phyloP scores from a whole-genome alignment of 1,140 invertebrate species.

The Philopotamus ludificatus region DNA sequence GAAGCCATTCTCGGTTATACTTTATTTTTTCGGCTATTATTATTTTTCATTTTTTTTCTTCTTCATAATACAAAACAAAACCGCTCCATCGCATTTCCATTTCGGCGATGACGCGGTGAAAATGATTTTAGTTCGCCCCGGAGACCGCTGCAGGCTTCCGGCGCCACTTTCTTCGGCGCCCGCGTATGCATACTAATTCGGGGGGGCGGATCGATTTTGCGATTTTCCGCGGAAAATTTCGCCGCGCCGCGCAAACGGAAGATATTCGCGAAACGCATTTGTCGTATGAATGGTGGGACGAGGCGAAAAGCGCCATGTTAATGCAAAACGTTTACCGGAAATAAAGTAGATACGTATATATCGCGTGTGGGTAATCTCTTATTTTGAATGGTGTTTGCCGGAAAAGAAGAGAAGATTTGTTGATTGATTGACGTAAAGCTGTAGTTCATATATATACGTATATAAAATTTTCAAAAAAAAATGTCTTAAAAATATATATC shows the following conservation, averaged over 20 bases:
- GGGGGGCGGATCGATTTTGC: conserved; percentile 14
- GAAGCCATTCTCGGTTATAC: conserved; percentile 14
- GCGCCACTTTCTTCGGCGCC: conserved; percentile 22
- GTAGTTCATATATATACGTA: too few species aligned
- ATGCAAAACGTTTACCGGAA: neutral
- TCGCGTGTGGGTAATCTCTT: too few species aligned
- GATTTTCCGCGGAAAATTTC: conserved; percentile 12
- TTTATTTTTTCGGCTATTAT: neutral
- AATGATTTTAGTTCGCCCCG: conserved; percentile 20
- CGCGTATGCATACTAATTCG: conserved; percentile 31
- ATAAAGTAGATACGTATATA: too few species aligned
- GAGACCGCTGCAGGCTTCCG: conserved; percentile 1
- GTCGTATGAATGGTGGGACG: neutral
- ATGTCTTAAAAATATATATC: too few species aligned
- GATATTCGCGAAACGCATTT: neutral
- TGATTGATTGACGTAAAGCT: too few species aligned
- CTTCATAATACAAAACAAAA: conserved; percentile 17
- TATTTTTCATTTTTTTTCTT: too few species aligned
- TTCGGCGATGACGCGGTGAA: conserved; percentile 4
- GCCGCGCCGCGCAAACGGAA: neutral
- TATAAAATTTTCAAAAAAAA: too few species aligned
- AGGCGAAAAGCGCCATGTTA: neutral
- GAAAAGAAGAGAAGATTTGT: too few species aligned
- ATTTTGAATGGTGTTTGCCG: too few species aligned
- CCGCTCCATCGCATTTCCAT: conserved; percentile 7